Evolutionary conservation across 2,113 vertebrate species (phyloP).

Genomic region (Panthera tigris): DNA sequence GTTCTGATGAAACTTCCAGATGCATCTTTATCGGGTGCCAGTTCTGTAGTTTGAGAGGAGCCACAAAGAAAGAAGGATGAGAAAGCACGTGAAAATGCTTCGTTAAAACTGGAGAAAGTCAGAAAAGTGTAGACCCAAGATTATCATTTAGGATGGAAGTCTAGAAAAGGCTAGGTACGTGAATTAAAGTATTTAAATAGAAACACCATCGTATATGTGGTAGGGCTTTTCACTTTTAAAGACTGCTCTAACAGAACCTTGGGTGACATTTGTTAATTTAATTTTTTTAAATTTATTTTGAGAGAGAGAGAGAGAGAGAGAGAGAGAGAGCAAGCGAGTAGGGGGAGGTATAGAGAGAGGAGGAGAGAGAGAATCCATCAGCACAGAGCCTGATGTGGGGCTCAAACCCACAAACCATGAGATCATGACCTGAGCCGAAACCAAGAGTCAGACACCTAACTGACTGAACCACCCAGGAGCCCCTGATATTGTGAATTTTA

Average conservation of each 20-base stretch:
- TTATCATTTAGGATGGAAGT: not conserved
- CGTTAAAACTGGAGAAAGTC: not conserved
- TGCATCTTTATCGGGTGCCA: not conserved
- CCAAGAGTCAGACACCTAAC: too few species aligned
- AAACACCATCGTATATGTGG: not conserved
- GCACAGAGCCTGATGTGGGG: too few species aligned
- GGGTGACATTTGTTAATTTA: not conserved
- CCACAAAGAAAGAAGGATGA: not conserved
- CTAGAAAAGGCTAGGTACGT: not conserved
- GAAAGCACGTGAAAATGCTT: not conserved
- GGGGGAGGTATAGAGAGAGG: too few species aligned
- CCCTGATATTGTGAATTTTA: not conserved
- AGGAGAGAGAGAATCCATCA: too few species aligned
- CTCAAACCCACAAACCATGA: too few species aligned
- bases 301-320: too few species aligned
- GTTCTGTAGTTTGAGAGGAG: not conserved
- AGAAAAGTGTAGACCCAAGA: not conserved
- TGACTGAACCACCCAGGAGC: too few species aligned
- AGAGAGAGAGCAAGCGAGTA: too few species aligned
- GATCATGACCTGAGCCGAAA: too few species aligned
- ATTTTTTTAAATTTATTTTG: not conserved
- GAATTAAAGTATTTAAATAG: not conserved
- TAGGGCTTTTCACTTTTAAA: not conserved
- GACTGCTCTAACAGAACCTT: not conserved
- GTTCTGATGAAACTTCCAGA: not conserved